phyloP scores from a whole-genome alignment of 2,797 vertebrate species.

The Tokudaia tokunoshimensis region DNA sequence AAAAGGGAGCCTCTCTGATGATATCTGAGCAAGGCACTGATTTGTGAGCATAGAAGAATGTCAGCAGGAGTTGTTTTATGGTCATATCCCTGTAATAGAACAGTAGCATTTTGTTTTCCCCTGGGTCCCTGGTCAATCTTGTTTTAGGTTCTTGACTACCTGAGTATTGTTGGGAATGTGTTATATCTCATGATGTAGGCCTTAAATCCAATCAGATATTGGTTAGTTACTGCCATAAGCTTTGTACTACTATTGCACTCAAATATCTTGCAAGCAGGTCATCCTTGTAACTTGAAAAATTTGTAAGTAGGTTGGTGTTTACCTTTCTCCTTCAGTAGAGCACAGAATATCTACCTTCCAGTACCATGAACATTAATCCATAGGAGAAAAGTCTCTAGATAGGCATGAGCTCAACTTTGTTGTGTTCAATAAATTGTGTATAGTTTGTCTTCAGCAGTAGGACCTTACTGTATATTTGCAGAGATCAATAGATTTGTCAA shows the following conservation, averaged over 20 bases:
- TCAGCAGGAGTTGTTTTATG: background rate
- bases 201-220: background rate
- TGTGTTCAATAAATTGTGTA: background rate
- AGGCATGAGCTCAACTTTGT: background rate
- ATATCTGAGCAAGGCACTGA: background rate
- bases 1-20: background rate
- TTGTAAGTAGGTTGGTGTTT: background rate
- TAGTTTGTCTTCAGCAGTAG: background rate
- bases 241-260: background rate
- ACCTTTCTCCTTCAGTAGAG: background rate
- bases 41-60: background rate
- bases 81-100: background rate
- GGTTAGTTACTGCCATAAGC: background rate
- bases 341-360: background rate
- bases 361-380: background rate
- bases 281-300: background rate
- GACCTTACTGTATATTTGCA: background rate
- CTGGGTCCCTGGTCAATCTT: background rate
- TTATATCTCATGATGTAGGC: background rate
- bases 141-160: background rate
- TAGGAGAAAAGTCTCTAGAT: background rate
- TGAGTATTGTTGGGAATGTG: background rate
- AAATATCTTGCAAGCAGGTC: background rate
- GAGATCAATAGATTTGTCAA: background rate
- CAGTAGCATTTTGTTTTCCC: background rate